Evolutionary conservation across 2,888 invertebrate species (phyloP), one percentile per base, ranked within the genome.

Genomic region (Neoaliturus tenellus): DNA sequence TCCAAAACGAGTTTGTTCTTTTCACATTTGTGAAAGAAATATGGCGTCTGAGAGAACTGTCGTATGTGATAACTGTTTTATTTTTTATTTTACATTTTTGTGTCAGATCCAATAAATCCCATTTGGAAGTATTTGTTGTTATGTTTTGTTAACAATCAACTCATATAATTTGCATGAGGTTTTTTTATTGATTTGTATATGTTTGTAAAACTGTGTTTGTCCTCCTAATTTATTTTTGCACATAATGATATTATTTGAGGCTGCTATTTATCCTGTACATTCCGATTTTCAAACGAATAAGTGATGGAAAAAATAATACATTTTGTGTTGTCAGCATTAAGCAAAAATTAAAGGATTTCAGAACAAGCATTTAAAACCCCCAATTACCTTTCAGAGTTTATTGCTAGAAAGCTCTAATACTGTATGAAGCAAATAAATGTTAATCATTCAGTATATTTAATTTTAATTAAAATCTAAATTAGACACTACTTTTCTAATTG

Each of bases 31-130:
- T 75, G 28, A 48, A 75, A 75, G 17, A 75, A 39, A 41, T 71
- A 14, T 23, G 71, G 31, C 25, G 44, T 23, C 25, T 75, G 25
- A 75, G 28, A 75, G 75, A 48, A 44, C 48, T 75, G 20, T 20
- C 23, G 23, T 39, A n/a, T 75, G 75, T 75, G 75, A 75, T 75
- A 75, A 44, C 5, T 75, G 48, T 75, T 44, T 75, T 44, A 75
- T 75, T 75, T 75, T n/a, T 75, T 44, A 44, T 44, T 75, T 75
- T 75, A 10, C 28, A 28, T 44, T 75, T 75, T 75, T 75, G 48
- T 44, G 17, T 44, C 12, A 28, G 48, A 75, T 12, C 44, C 10
- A 75, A 28, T 39, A 71, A 71, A 71, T 71, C 62, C 28, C 62
- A 10, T 69, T 28, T 69, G 39, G 39, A 69, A 69, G 17, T 69